Base-by-base conservation (phyloP, 2,113 vertebrate genomes). In the Myiopsitta monachus region DNA sequence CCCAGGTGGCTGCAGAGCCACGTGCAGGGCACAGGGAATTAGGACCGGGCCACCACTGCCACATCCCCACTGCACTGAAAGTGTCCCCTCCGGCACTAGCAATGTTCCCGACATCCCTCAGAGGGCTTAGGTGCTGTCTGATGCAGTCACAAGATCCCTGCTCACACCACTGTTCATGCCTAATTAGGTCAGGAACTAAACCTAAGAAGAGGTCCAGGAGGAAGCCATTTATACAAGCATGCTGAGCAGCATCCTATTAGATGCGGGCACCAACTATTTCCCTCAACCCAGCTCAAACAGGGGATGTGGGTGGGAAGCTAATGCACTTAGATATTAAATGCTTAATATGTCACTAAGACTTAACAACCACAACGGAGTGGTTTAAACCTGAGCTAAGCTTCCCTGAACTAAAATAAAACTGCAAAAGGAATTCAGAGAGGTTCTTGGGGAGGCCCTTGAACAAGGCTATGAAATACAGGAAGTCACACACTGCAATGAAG, bases 231-330 rank as follows among this genome's bases (percentile, higher is more conserved):
- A 22, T 17, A 6, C 57, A 10, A 2, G 67, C n/a, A 21, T 19
- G 54, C 61, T 0, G 2, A 51, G 79, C 67, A 80, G 87, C 77
- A 52, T 82, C 91, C 93, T 18, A 2, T 15, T 0, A 44, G 75
- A 31, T 80, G 93, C 12, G 93, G 93, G 78, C 54, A 21, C 55
- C 16, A 5, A 14, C 6, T 26, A n/a, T 18, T 82, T 76, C 89
- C 93, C 82, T 79, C 93, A 62, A 1, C 89, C 75, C 82, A 14
- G 31, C 88, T 72, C 83, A 16, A 52, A 15, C 0, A 1, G 66
- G 94, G 93, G 91, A 95, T 92, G 93, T 89, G 94, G 94, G 83
- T 90, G 83, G 85, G 68, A 90, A 92, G 92, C 10, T 83, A 82
- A 94, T 75, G 94, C 88, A 75, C 88, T 68, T 10, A 68, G 54